Evolutionary conservation across 2,113 vertebrate species (phyloP).

Genomic region (Callochromis pleurospilus): DNA sequence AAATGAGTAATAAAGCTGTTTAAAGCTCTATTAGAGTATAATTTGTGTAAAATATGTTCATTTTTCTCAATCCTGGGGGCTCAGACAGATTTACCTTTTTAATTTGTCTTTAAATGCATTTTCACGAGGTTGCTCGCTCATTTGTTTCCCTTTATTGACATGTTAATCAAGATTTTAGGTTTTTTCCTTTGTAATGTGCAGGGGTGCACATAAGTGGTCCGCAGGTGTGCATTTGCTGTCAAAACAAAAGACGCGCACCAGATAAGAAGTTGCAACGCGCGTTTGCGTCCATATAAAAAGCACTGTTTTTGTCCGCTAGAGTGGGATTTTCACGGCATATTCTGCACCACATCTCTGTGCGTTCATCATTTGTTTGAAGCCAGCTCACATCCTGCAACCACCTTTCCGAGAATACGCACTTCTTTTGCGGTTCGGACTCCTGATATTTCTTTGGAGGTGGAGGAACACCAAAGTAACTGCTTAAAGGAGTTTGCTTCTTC

Average conservation of each 20-base stretch:
- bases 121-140: not conserved
- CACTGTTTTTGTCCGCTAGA: not conserved
- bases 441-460: not conserved
- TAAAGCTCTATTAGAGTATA: not conserved
- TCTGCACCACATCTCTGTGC: not conserved
- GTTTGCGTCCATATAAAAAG: not conserved
- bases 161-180: not conserved
- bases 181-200: not conserved
- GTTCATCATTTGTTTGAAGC: not conserved
- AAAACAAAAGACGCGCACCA: not conserved
- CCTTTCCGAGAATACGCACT: accelerated
- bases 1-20: not conserved
- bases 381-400: too few relatives aligned
- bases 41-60: not conserved
- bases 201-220: not conserved
- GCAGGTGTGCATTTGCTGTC: accelerated
- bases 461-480: too few relatives aligned
- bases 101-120: not conserved
- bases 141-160: not conserved
- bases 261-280: not conserved
- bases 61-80: not conserved
- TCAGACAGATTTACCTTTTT: not conserved
- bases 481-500: too few relatives aligned
- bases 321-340: accelerated
- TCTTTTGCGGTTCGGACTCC: accelerated